Base-by-base conservation (phyloP, 2,797 vertebrate genomes). In the Macroramphosus scolopax region DNA sequence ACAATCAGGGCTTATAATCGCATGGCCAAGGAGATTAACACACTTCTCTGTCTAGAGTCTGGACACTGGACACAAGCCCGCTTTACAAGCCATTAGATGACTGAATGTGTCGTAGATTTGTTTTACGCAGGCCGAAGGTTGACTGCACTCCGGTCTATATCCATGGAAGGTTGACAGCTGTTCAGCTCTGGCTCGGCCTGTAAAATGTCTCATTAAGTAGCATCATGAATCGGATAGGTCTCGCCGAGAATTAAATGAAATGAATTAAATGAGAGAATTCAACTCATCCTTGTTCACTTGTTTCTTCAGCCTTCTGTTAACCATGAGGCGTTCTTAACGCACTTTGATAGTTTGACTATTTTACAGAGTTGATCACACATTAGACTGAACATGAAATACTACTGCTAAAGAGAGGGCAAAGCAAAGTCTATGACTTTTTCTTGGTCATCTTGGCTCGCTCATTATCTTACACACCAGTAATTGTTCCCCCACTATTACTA, bases 201-300 rank as follows among this genome's bases (percentile, higher is more conserved):
- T 35, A 53, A 62, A 71, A 66, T 54, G 74, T 43, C 62, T 71
- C 61, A 49, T 79, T 78, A 82, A 69, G 50, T 69, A 63, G 53
- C 56, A 51, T 75, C 57, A 20, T 54, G 66, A 69, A 76, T 78
- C 58, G 35, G 72, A 85, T 81, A 60, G 14, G 46, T 57, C 75
- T 55, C 78, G 44, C 5, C 66, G 75, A 79, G 78, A 83, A 47
- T 75, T 52, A 29, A 50, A 11, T 34, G 47, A n/a, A n/a, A n/a
- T n/a, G n/a, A n/a, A n/a, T n/a, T 40, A 20, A 11, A 37, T 6
- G 54, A 34, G 48, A 61, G 41, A 50, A 40, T 56, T 53, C 37
- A 25, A 43, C 53, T 50, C 43, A 26, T 8, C 37, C 26, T 57
- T 44, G 6, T 43, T 51, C 56, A 45, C 34, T 53, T 17, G 6